A percentile compares a stretch with the other conserved stretches of the same genome.
Conservation (phyloP, 2,888 invertebrate genomes). For the Clitarchus hookeri region DNA sequence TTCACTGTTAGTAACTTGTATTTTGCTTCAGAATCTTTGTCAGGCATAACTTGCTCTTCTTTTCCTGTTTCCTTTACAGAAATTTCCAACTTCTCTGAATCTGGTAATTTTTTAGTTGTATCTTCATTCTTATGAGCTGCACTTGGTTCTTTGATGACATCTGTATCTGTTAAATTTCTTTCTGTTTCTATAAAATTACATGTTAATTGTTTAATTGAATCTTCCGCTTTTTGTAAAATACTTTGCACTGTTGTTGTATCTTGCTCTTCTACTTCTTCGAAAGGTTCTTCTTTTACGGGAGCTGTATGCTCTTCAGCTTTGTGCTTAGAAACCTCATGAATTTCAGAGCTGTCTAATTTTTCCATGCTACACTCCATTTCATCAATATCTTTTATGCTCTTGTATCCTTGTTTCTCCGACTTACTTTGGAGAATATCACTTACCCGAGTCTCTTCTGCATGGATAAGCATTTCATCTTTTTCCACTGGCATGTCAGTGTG, state of each 20-base stretch:
- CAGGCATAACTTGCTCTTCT: neutral
- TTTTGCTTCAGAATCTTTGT: neutral
- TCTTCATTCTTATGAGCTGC: constrained; percentile 3
- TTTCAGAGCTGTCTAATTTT: neutral
- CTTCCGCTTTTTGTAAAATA: constrained; percentile 18
- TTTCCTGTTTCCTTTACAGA: neutral
- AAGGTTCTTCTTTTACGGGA: constrained; percentile 3
- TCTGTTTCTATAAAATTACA: constrained; percentile 32
- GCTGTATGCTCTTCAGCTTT: neutral
- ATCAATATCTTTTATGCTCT: neutral
- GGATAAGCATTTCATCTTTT: neutral
- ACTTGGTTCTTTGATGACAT: neutral
- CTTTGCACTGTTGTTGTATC: neutral
- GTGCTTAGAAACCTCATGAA: neutral
- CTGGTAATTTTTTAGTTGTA: constrained; percentile 17
- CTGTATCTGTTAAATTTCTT: constrained; percentile 39
- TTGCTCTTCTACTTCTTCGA: neutral
- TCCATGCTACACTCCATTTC: neutral
- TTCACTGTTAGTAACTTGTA: neutral
- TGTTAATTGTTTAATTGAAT: constrained; percentile 30
- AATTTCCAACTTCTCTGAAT: neutral
- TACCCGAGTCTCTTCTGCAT: neutral
- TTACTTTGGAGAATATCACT: neutral
- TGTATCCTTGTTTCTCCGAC: neutral
- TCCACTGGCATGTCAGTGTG: neutral